Conservation (phyloP, 2,888 invertebrate species). For the Hydrotaea diabolus region DNA sequence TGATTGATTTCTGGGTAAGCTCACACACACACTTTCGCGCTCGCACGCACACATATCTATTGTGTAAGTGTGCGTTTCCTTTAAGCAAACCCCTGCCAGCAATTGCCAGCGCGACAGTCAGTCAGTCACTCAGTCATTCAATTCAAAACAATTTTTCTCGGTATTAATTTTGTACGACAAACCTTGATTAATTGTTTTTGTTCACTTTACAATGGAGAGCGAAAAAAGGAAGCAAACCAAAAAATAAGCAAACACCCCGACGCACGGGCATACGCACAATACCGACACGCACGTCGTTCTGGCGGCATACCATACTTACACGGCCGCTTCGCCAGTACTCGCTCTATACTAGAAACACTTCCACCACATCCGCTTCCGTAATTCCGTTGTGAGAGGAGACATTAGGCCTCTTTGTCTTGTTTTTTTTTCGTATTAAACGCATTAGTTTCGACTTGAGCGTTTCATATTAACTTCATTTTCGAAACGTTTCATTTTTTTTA, state of each 20-base stretch:
- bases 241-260: not conserved
- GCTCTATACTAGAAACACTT: no score
- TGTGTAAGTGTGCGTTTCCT: slow-evolving; percentile 15
- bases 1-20: slow-evolving; percentile 46
- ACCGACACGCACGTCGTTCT: not conserved
- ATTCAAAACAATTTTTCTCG: slow-evolving; percentile 30
- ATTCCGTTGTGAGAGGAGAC: not conserved
- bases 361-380: slow-evolving; percentile 4
- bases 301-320: not conserved
- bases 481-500: not conserved
- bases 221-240: not conserved
- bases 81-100: no score
- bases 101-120: not conserved
- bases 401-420: slow-evolving; percentile 45
- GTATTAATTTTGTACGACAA: slow-evolving; percentile 28
- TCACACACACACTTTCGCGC: not conserved
- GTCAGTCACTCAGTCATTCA: not conserved
- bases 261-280: not conserved
- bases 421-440: not conserved
- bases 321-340: not conserved
- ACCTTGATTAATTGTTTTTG: slow-evolving; percentile 52
- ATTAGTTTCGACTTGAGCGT: not conserved
- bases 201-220: slow-evolving; percentile 19
- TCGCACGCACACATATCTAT: not conserved
- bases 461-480: not conserved